Evolutionary conservation across 2,113 vertebrate genomes (phyloP).

Genomic region (Macrotis lagotis): DNA sequence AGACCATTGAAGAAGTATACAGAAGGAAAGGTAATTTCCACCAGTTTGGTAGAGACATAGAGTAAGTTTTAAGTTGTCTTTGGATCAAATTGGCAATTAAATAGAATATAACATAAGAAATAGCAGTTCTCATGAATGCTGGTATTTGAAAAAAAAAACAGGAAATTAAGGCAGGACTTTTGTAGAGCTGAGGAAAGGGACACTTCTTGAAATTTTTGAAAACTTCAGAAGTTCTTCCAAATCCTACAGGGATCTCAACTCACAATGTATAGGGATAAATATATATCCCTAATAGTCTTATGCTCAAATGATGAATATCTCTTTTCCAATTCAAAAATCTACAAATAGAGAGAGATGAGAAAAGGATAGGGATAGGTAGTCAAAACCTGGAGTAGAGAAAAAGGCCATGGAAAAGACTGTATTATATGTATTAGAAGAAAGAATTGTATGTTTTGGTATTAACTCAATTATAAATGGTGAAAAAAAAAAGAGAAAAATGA

Average conservation of each 20-base stretch:
- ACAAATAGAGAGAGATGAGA: background rate
- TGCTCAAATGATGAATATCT: constrained; percentile 18
- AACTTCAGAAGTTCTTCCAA: constrained; percentile 29
- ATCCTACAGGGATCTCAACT: constrained; percentile 7
- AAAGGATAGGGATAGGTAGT: background rate
- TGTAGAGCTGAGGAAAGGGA: background rate
- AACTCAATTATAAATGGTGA: background rate
- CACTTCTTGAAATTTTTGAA: background rate
- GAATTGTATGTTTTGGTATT: background rate
- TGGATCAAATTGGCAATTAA: background rate
- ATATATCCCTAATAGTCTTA: constrained; percentile 37
- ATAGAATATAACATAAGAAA: constrained; percentile 62
- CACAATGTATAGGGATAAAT: constrained; percentile 31
- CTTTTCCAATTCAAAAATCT: constrained; percentile 27
- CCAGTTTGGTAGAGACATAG: background rate
- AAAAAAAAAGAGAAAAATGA: background rate
- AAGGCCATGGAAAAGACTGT: background rate
- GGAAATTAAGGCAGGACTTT: background rate
- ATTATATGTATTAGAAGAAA: background rate
- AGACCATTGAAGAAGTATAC: background rate
- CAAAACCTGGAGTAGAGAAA: background rate
- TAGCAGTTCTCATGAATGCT: constrained; percentile 33
- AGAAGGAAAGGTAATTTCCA: background rate
- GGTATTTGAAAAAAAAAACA: constrained; percentile 42
- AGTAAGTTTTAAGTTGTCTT: background rate